Conservation (phyloP, 2,797 vertebrate species). For the Anas acuta region DNA sequence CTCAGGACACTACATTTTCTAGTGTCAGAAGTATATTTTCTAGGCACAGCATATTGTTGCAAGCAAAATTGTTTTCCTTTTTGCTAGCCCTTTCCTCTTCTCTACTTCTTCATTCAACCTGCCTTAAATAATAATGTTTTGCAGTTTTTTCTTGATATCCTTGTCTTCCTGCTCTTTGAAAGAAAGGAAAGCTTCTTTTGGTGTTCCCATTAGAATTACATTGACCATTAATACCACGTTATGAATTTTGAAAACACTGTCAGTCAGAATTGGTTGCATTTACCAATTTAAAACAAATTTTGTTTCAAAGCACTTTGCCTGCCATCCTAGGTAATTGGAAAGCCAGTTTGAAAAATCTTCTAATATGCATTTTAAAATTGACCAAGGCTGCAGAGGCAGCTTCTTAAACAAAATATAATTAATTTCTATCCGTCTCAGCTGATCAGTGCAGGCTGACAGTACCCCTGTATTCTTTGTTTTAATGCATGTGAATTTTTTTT, state of each 20-base stretch:
- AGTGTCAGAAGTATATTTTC: conserved; percentile 3
- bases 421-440: conserved; percentile 79
- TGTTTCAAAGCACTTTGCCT: conserved; percentile 74
- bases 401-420: conserved; percentile 81
- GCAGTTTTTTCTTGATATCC: not conserved
- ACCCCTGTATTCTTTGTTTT: conserved; percentile 71
- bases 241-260: conserved; percentile 74
- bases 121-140: conserved; percentile 18
- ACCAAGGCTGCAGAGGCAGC: conserved; percentile 72
- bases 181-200: conserved; percentile 30
- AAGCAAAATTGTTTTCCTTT: conserved; percentile 43
- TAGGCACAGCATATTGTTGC: not conserved
- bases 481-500: conserved; percentile 57
- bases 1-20: not conserved
- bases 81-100: not conserved
- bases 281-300: conserved; percentile 76
- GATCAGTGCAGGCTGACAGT: conserved; percentile 75
- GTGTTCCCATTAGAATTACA: conserved; percentile 49
- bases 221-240: conserved; percentile 59
- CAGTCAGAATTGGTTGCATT: conserved; percentile 71
- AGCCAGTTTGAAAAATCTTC: conserved; percentile 78
- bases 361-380: conserved; percentile 76
- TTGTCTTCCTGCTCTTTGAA: conserved; percentile 23
- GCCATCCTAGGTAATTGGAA: conserved; percentile 77
- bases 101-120: not conserved